phyloP scores from a whole-genome alignment of 1,140 invertebrate species.

The Formica exsecta region DNA sequence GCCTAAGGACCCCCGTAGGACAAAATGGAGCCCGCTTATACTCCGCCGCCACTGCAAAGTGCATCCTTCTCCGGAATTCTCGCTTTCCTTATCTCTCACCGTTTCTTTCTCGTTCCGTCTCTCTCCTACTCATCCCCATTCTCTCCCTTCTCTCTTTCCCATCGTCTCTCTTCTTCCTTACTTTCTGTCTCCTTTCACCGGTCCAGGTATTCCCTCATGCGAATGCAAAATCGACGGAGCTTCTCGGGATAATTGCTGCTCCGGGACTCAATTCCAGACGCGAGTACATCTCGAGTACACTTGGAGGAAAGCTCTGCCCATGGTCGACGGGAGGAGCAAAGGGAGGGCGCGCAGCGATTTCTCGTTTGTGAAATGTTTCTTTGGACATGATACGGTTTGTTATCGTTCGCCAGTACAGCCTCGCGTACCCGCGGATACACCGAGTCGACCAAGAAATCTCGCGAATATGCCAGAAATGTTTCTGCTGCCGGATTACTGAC shows the following conservation, averaged over 20 bases:
- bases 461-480: constrained; percentile 51
- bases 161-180: not conserved
- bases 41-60: constrained; percentile 82
- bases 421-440: constrained; percentile 30
- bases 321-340: constrained; percentile 18
- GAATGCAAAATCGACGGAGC: constrained; percentile 77
- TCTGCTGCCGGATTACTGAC: constrained; percentile 13
- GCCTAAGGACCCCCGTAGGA: constrained; percentile 84
- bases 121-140: not conserved
- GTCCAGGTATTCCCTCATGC: constrained; percentile 74
- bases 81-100: constrained; percentile 53
- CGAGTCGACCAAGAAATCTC: constrained; percentile 47
- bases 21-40: constrained; percentile 85
- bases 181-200: constrained; percentile 3
- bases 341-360: constrained; percentile 63
- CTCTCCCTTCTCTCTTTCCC: constrained; percentile 21
- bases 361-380: constrained; percentile 69
- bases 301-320: constrained; percentile 66
- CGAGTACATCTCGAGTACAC: constrained; percentile 72
- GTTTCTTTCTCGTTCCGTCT: constrained; percentile 28
- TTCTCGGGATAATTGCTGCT: constrained; percentile 78
- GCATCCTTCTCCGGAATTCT: constrained; percentile 81
- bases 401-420: constrained; percentile 65
- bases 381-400: constrained; percentile 66
- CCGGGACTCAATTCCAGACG: constrained; percentile 74